Percentiles rank a stretch among this genome's conserved stretches.
Evolutionary conservation across 2,888 invertebrate genomes (phyloP).

Genomic region (Ormyrus nitidulus): DNA sequence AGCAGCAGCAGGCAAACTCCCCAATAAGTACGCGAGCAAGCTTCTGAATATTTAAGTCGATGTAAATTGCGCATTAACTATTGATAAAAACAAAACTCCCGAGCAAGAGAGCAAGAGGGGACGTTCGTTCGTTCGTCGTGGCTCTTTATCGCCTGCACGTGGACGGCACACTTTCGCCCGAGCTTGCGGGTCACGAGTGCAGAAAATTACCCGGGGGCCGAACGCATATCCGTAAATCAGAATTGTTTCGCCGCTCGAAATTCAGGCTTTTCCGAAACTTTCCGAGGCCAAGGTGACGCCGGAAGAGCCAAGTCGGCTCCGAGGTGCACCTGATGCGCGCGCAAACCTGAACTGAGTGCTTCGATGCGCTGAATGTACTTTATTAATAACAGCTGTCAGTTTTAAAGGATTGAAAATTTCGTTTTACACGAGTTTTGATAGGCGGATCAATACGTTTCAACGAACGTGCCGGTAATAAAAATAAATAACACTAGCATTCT

Average conservation of each 20-base stretch:
- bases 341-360: too few relatives aligned
- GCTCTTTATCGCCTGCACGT: background rate
- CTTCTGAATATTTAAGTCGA: slow-evolving; percentile 69
- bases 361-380: too few relatives aligned
- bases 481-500: too few relatives aligned
- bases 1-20: slow-evolving; percentile 17
- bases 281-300: background rate
- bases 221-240: slow-evolving; percentile 37
- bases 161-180: background rate
- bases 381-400: background rate
- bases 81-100: slow-evolving; percentile 67
- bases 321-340: background rate
- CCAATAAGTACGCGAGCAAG: slow-evolving; percentile 51
- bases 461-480: too few relatives aligned
- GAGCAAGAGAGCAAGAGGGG: slow-evolving; percentile 8
- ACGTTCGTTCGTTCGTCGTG: too few relatives aligned
- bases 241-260: slow-evolving; percentile 15
- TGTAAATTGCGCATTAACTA: slow-evolving; percentile 70
- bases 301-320: background rate
- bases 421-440: too few relatives aligned
- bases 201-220: background rate
- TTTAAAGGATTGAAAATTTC: background rate
- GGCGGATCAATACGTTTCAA: too few relatives aligned
- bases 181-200: background rate
- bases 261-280: slow-evolving; percentile 1